A percentile compares a stretch with the other conserved stretches of the same genome.
Evolutionary conservation across 1,140 invertebrate species (phyloP).

Genomic region (Magallana gigas): DNA sequence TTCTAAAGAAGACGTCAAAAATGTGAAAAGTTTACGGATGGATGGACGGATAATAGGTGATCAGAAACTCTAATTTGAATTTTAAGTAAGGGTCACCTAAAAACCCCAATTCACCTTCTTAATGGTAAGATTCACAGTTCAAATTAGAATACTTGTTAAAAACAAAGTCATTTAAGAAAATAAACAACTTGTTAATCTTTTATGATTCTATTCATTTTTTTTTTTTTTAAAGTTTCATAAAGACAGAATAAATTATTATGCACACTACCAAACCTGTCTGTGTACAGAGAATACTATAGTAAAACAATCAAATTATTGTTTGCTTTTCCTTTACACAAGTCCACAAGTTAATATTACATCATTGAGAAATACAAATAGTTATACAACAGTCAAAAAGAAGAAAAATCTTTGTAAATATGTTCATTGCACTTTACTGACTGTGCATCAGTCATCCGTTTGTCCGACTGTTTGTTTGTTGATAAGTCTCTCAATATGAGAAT

Average conservation of each 20-base stretch:
- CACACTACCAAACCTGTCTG: neutral
- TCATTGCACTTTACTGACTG: slow-evolving; percentile 13
- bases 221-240: too few species aligned
- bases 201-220: too few species aligned
- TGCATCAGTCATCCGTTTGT: neutral
- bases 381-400: neutral
- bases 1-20: too few species aligned
- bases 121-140: too few species aligned
- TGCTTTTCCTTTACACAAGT: neutral
- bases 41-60: too few species aligned
- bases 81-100: too few species aligned
- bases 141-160: too few species aligned
- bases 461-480: neutral
- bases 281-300: neutral
- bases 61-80: too few species aligned
- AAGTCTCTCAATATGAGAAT: slow-evolving; percentile 25
- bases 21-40: too few species aligned
- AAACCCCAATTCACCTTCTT: too few species aligned
- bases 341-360: neutral
- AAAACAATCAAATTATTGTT: neutral
- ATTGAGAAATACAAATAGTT: neutral
- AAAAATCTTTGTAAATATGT: neutral
- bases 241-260: slow-evolving; percentile 18
- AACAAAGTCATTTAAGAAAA: too few species aligned
- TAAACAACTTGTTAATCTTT: too few species aligned